A percentile compares a stretch with the other conserved stretches of the same genome.
Evolutionary conservation across 1,140 invertebrate genomes (phyloP).

Genomic region (Lepidurus arcticus): DNA sequence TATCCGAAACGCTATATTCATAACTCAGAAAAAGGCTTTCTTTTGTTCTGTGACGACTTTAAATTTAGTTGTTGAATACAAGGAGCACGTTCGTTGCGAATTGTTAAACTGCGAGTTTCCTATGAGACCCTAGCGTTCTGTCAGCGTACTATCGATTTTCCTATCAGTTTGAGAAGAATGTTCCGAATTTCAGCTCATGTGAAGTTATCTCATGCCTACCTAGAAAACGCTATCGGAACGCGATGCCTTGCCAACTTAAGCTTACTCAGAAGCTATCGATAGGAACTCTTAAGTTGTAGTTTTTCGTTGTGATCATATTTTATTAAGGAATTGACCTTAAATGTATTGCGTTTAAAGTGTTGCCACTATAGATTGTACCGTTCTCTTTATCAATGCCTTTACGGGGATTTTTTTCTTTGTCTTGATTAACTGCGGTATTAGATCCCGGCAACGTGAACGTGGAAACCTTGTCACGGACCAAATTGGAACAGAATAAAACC

Average conservation of each 20-base stretch:
- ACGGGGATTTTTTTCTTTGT: neutral
- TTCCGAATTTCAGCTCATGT: neutral
- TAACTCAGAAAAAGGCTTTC: no score
- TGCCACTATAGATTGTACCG: no score
- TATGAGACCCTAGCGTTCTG: no score
- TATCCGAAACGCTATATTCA: no score
- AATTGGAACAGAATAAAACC: neutral
- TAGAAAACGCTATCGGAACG: neutral
- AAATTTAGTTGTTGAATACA: no score
- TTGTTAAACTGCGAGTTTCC: no score
- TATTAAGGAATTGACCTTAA: neutral
- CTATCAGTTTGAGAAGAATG: no score
- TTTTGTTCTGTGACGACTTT: no score
- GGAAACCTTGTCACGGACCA: neutral
- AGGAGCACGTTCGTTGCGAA: no score
- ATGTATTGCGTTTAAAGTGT: neutral
- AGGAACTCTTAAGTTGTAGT: neutral
- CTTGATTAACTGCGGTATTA: neutral
- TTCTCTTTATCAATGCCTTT: neutral
- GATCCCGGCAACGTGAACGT: neutral
- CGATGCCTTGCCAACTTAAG: neutral
- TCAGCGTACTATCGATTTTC: no score
- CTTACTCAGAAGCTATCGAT: neutral
- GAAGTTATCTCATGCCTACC: neutral
- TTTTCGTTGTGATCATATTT: neutral